Base-by-base conservation (phyloP, 2,888 invertebrate genomes). In the Drosophila eohydei region DNA sequence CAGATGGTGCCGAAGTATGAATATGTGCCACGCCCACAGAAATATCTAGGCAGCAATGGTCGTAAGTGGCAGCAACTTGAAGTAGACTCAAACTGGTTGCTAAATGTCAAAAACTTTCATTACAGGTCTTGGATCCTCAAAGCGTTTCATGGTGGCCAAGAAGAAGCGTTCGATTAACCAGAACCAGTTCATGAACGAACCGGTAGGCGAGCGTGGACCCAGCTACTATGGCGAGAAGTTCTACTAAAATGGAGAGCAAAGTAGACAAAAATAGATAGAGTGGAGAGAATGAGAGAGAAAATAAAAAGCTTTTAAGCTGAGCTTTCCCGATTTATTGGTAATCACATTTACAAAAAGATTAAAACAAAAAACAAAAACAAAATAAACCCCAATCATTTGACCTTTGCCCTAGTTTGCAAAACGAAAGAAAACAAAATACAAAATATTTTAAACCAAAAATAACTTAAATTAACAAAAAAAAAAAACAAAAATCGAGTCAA, bases 91-190 rank as follows among this genome's bases (percentile, higher is more conserved):
- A 0, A 2, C 4, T 28, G 1, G 41, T 50, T 34, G 16, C 16
- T 36, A 3, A 40, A 41, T 46, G 6, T 5, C 14, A 0, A 11
- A 9, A 11, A 28, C 2, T 4, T 3, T 14, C 30, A 30, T 32
- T 44, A 0, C 56, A 92, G 92, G 90, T 56, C 92, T 83, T 61
- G 88, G 78, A 2, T 86, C 86, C 7, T 71, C 88, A 9, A 93
- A 93, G 76, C 92, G 93, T 21, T 93, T 90, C 56, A 93, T 93
- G 93, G 92, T 93, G 41, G 80, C 92, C 68, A 93, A 92, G 72
- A 92, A 92, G 89, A 93, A 93, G 75, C 90, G 93, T 38, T 92
- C 93, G 12, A 73, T 92, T 12, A 90, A 81, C 59, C 90, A 88
- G 30, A 90, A 81, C 54, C 89, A 88, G 30, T 91, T 83, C 64